Evolutionary conservation across 2,113 vertebrate genomes (phyloP).

Genomic region (Colius striatus): DNA sequence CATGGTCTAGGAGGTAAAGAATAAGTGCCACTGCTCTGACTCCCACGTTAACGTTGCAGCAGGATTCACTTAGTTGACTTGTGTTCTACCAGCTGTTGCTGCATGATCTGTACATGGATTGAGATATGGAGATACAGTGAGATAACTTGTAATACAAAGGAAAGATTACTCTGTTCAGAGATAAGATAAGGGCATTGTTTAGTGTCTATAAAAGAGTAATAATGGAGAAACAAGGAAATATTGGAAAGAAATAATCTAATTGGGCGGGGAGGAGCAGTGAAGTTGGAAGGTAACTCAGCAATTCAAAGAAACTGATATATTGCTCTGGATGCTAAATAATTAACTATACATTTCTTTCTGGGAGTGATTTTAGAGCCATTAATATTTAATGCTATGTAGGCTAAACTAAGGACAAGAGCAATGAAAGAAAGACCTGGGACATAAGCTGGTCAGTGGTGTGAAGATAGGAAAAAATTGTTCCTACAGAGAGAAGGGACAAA

Average conservation of each 20-base stretch:
- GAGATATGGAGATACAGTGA: not conserved
- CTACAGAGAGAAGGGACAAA: not conserved
- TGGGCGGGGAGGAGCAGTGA: not conserved
- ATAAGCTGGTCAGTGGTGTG: not conserved
- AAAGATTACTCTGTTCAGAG: not conserved
- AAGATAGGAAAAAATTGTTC: not conserved
- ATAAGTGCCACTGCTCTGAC: not conserved
- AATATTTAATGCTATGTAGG: not conserved
- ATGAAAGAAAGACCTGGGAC: not conserved
- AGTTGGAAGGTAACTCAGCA: not conserved
- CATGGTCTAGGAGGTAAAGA: not conserved
- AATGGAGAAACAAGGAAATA: constrained; percentile 6
- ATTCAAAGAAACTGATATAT: not conserved
- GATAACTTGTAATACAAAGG: not conserved
- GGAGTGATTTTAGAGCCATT: not conserved
- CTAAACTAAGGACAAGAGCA: constrained; percentile 3
- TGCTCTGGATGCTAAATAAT: constrained; percentile 25
- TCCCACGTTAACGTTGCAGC: not conserved
- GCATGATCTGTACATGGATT: not conserved
- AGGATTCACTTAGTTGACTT: not conserved
- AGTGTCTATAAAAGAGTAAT: not conserved
- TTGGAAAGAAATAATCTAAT: not conserved
- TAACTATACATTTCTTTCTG: not conserved
- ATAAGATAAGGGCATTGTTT: not conserved
- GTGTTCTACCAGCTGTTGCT: not conserved